These are phyloP conservation scores for Linurgus olivaceus DNA, from an alignment of 2,797 vertebrate species.

Conservation along the genomic window DNA sequence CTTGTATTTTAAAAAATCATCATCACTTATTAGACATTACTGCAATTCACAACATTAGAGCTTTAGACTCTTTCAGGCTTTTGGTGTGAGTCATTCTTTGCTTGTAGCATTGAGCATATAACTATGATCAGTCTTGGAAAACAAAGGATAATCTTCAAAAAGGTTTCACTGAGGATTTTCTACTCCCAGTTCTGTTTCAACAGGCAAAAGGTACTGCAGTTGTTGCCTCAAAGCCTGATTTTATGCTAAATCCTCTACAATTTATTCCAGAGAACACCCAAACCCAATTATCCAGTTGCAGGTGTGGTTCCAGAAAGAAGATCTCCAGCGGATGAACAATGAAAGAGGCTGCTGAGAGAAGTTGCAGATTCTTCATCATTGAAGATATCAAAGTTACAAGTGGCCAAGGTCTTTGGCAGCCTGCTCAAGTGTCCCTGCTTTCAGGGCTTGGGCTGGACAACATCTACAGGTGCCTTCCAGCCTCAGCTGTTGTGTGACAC, in stretches of 20 bases:
- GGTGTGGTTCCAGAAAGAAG: not conserved
- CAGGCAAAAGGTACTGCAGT: not conserved
- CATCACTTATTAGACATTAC: not conserved
- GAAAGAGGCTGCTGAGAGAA: not conserved
- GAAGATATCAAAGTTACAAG: not conserved
- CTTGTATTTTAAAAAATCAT: not conserved
- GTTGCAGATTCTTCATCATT: fast-evolving
- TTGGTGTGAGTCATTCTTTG: not conserved
- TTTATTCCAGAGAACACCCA: not conserved
- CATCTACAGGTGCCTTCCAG: not conserved
- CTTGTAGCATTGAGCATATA: not conserved
- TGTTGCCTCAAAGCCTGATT: not conserved
- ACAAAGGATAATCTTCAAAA: not conserved
- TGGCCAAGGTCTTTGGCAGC: not conserved
- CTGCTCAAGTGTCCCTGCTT: not conserved
- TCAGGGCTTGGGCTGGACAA: not conserved
- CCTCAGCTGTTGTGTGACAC: not conserved
- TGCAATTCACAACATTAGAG: not conserved
- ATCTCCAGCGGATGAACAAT: not conserved
- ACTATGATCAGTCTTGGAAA: not conserved
- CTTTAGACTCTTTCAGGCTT: not conserved
- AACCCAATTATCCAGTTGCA: not conserved
- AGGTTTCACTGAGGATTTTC: not conserved
- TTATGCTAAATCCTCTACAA: not conserved
- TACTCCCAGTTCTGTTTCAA: not conserved